A percentile compares a stretch with the other conserved stretches of the same genome.
These are phyloP conservation scores for Aspidapion aeneum DNA, from an alignment of 2,888 invertebrate species.

Conservation along the genomic window DNA sequence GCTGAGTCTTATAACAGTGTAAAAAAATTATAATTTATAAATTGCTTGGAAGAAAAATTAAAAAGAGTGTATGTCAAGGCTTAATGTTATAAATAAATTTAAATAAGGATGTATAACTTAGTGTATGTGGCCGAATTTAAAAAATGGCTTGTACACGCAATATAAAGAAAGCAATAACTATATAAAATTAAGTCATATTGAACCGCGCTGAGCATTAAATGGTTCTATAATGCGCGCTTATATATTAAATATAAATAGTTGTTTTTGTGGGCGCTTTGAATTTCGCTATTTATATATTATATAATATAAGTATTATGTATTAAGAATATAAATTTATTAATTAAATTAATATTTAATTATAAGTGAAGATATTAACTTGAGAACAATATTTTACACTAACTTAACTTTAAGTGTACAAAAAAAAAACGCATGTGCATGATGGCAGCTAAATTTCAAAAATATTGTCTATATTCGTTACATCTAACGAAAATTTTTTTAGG, in stretches of 20 bases:
- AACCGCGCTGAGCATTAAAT: no score
- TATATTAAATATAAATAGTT: constrained; percentile 18
- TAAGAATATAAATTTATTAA: constrained; percentile 35
- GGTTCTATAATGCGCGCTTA: not conserved
- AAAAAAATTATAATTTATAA: no score
- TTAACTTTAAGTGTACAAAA: not conserved
- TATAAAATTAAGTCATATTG: constrained; percentile 31
- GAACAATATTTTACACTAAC: constrained; percentile 52
- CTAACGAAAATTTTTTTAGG: not conserved
- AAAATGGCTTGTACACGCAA: constrained; percentile 55
- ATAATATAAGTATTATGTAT: constrained; percentile 41
- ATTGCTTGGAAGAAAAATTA: no score
- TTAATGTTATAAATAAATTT: constrained; percentile 56
- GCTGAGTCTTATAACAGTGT: no score
- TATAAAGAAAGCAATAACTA: constrained; percentile 55
- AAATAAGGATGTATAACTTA: constrained; percentile 52
- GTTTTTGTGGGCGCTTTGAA: constrained; percentile 54
- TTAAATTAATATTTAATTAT: constrained; percentile 45
- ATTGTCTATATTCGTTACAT: constrained; percentile 20
- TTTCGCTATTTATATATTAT: constrained; percentile 33
- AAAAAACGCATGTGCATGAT: not conserved
- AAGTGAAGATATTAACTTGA: constrained; percentile 52
- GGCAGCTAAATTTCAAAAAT: constrained; percentile 42
- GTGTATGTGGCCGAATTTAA: constrained; percentile 48
- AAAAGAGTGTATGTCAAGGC: constrained; percentile 42